Conservation (phyloP, 92 coral and sea anemone genomes). For the Phenganax marumi region DNA sequence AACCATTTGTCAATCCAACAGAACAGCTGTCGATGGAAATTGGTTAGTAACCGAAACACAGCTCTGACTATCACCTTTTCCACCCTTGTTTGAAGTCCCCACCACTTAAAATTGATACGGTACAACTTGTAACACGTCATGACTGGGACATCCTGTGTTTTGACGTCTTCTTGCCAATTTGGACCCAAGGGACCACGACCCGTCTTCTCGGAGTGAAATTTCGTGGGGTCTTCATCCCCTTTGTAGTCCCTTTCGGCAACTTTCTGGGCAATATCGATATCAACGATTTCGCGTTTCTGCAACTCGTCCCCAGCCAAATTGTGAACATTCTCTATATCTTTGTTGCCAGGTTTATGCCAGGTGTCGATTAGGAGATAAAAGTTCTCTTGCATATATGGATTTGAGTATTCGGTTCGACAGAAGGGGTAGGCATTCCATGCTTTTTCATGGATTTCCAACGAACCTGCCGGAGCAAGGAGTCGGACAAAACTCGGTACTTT, state of each 20-base stretch:
- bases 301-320: constrained; percentile 46
- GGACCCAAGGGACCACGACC: constrained; percentile 73
- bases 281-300: constrained; percentile 55
- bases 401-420: constrained; percentile 82
- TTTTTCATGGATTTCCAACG: constrained; percentile 74
- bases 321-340: constrained; percentile 69
- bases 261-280: constrained; percentile 60
- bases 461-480: constrained; percentile 71
- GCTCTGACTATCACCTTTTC: constrained; percentile 59
- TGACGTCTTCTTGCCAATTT: constrained; percentile 59
- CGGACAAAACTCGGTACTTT: constrained; percentile 74
- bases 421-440: constrained; percentile 98
- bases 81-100: constrained; percentile 72
- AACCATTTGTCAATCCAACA: constrained; percentile 96
- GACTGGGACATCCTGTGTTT: constrained; percentile 52
- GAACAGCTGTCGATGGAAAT: constrained; percentile 94
- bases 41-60: constrained; percentile 71
- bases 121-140: constrained; percentile 99
- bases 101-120: constrained; percentile 83
- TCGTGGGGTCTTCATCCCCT: constrained; percentile 84
- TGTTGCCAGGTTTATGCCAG: constrained; percentile 74
- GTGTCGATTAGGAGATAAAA: constrained; percentile 72
- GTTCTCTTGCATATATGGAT: constrained; percentile 73
- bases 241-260: constrained; percentile 68
- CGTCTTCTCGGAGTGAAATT: constrained; percentile 66